phyloP scores from a whole-genome alignment of 2,888 invertebrate species.

The Archips xylosteana region DNA sequence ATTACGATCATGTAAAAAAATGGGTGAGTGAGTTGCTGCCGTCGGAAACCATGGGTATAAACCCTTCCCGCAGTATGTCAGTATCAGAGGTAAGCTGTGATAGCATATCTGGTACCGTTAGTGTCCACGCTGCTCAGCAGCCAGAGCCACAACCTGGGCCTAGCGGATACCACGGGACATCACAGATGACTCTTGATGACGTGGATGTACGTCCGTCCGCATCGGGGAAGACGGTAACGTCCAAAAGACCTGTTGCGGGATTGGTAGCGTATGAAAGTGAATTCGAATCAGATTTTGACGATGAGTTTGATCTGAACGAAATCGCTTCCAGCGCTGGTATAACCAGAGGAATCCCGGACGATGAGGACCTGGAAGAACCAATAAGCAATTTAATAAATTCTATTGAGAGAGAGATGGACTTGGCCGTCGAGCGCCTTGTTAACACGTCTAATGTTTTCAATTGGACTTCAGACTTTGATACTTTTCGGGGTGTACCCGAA shows the following conservation, averaged over 20 bases:
- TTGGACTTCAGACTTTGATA: slow-evolving; percentile 36
- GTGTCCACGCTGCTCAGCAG: background rate
- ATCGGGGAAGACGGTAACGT: slow-evolving; percentile 33
- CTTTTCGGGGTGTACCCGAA: slow-evolving; percentile 46
- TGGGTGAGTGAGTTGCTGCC: slow-evolving; percentile 20
- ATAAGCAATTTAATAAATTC: slow-evolving; percentile 22
- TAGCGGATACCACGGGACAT: background rate
- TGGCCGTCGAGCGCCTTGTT: background rate
- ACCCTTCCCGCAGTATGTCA: slow-evolving; percentile 2
- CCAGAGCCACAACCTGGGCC: background rate
- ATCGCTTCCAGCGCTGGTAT: slow-evolving; percentile 21
- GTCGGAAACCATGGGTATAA: slow-evolving; percentile 2
- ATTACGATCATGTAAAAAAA: slow-evolving; percentile 16
- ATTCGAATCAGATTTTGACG: slow-evolving; percentile 38
- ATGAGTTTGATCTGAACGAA: slow-evolving; percentile 37
- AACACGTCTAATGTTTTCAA: background rate
- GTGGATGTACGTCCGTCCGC: background rate
- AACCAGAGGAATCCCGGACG: slow-evolving; percentile 42
- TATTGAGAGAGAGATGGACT: background rate
- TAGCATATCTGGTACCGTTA: background rate
- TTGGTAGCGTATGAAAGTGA: slow-evolving; percentile 13
- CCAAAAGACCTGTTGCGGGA: background rate
- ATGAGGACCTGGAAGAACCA: slow-evolving; percentile 45
- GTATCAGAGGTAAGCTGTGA: background rate
- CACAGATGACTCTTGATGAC: background rate